phyloP scores from a whole-genome alignment of 2,888 invertebrate species.

The Athrips mouffetella region DNA sequence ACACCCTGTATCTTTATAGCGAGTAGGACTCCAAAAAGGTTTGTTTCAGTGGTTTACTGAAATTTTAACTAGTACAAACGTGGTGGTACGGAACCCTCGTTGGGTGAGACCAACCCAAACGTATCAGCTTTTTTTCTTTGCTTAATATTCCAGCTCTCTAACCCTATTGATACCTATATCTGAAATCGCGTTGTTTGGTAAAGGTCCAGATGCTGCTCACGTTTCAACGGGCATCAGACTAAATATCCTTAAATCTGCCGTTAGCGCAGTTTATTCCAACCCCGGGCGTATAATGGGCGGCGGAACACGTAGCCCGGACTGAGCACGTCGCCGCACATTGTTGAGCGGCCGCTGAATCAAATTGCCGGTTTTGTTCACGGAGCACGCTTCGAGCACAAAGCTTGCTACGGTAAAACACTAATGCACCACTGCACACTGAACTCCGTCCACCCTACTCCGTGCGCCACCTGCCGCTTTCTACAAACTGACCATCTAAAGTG shows the following conservation, averaged over 20 bases:
- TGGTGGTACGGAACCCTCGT: no score
- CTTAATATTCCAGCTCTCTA: no score
- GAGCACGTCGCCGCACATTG: slow-evolving; percentile 21
- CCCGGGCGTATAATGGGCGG: background rate
- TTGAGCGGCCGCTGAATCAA: slow-evolving; percentile 17
- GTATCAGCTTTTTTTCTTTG: no score
- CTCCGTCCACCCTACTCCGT: no score
- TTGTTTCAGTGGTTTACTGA: no score
- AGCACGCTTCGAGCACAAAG: slow-evolving; percentile 17
- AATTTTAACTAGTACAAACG: no score
- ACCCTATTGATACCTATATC: no score
- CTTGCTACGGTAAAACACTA: slow-evolving; percentile 13
- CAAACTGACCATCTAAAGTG: slow-evolving; percentile 1
- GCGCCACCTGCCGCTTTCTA: background rate
- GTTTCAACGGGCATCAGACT: slow-evolving; percentile 11
- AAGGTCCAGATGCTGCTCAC: slow-evolving; percentile 6
- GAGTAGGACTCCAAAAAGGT: no score
- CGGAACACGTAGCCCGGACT: slow-evolving; percentile 16
- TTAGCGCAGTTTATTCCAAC: slow-evolving; percentile 10
- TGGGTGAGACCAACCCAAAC: no score
- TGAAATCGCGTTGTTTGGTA: background rate
- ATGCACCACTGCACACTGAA: slow-evolving; percentile 11
- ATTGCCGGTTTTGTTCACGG: slow-evolving; percentile 24
- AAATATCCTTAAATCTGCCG: slow-evolving; percentile 14
- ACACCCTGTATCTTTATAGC: no score